Base-by-base conservation (phyloP, 2,888 invertebrate species). In the Carabus problematicus region DNA sequence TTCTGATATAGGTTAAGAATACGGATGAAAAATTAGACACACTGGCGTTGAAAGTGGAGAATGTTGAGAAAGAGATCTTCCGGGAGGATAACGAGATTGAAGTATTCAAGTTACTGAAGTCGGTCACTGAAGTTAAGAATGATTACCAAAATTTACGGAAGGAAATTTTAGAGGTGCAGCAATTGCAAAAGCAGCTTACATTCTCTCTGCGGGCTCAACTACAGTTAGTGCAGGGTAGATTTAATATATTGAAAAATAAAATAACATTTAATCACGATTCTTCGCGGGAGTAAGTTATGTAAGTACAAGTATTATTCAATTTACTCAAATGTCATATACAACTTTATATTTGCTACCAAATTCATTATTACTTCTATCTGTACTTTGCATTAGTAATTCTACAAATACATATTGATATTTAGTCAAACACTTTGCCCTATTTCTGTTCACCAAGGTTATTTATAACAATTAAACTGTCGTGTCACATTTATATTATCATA, bases 81-180 rank as follows among this genome's bases (percentile, higher is more conserved):
- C 72, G 76, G 9, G 80, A 80, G 52, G 77, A 77, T 68, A 67
- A 64, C 59, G 87, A 91, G 78, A 84, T 89, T 71, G 90, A 91
- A 76, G 89, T 93, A 59, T 85, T 91, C 80, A 88, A 89, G 78
- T 82, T 93, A 70, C 85, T 93, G 70, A 88, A 89, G 77, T 91
- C 92, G 18, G 92, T 93, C 71, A 89, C 90, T 11, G 90, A 91
- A 84, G 91, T 90, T 72, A 91, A 90, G 75, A 89, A 89, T 72
- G 93, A 93, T 80, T 93, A 93, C 81, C 90, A 91, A 79, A 90
- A 91, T 76, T 84, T 93, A 64, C 87, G 91, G 42, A 89, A 89
- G 77, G 92, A 93, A 81, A 86, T 93, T 75, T 85, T 88, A 75
- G 93, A 93, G 77, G 91, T 92, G 73, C 92, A 93, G 78, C 91